Conservation (phyloP, 2,888 invertebrate genomes). For the Uloborus plumipes region DNA sequence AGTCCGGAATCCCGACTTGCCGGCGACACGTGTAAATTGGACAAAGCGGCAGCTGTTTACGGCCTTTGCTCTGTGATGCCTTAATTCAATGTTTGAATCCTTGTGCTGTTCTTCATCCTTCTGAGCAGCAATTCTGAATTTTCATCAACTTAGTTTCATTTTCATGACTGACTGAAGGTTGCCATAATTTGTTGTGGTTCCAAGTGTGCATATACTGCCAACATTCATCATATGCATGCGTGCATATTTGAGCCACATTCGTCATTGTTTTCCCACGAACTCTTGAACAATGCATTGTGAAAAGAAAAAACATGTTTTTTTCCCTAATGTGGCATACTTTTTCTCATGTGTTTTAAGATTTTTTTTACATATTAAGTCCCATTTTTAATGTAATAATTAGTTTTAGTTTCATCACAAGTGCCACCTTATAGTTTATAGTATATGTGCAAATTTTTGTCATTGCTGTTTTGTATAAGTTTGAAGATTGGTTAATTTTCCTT, state of each 20-base stretch:
- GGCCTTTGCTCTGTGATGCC: constrained; percentile 61
- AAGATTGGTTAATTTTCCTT: no score
- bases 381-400: no score
- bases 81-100: constrained; percentile 49
- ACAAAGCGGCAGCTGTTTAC: constrained; percentile 40
- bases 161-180: constrained; percentile 44
- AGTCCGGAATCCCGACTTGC: background rate
- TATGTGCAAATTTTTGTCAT: no score
- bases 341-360: background rate
- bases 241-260: background rate
- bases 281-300: no score
- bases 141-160: constrained; percentile 49
- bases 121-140: constrained; percentile 8
- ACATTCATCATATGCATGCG: constrained; percentile 30
- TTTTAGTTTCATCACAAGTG: no score
- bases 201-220: constrained; percentile 55
- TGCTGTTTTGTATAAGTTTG: no score
- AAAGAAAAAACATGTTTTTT: no score
- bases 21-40: background rate
- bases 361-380: no score
- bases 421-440: no score
- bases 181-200: constrained; percentile 51
- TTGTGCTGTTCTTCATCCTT: constrained; percentile 5
- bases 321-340: no score
- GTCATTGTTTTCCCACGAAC: background rate